phyloP scores from a whole-genome alignment of 2,113 vertebrate species.

The Pygoscelis adeliae region DNA sequence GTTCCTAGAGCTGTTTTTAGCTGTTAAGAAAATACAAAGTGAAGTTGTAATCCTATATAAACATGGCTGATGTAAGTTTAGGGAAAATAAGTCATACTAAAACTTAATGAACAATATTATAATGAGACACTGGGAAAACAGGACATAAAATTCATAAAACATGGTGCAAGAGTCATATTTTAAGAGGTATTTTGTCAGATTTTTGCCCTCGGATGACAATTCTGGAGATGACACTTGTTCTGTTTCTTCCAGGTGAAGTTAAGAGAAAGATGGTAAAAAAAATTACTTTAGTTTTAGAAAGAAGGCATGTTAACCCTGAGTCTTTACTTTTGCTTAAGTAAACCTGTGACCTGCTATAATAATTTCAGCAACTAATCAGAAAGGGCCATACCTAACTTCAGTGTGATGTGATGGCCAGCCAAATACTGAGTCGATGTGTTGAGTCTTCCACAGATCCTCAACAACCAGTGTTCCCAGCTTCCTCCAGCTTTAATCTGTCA shows the following conservation, averaged over 20 bases:
- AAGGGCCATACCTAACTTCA: background rate
- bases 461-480: background rate
- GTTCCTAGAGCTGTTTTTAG: background rate
- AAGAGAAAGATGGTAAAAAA: background rate
- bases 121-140: background rate
- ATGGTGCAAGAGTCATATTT: background rate
- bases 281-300: background rate
- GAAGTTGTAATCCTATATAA: background rate
- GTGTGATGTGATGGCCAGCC: fast-evolving
- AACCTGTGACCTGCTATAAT: background rate
- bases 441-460: background rate
- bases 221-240: background rate
- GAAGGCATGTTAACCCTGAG: fast-evolving
- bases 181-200: background rate
- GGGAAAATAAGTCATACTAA: background rate
- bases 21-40: background rate
- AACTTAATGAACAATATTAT: background rate
- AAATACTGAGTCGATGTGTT: background rate
- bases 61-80: background rate
- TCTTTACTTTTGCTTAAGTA: background rate
- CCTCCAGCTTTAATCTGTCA: background rate
- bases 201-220: background rate
- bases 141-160: background rate
- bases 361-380: background rate
- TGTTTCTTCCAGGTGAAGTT: background rate